Evolutionary conservation across 2,797 vertebrate species (phyloP).

Genomic region (Odontamblyopus rebecca): DNA sequence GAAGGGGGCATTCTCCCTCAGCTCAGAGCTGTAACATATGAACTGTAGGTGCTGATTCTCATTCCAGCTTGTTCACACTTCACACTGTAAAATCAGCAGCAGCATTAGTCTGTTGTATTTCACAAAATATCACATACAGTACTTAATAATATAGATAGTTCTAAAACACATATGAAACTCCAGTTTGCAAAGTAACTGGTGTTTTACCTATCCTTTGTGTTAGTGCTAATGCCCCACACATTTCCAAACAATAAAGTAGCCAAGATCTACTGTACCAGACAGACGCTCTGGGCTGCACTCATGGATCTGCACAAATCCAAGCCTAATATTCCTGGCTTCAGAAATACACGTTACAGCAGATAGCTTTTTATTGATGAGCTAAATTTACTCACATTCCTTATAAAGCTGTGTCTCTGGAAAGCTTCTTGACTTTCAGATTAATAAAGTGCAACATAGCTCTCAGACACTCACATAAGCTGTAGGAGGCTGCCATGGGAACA

Average conservation of each 20-base stretch:
- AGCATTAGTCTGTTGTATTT: background rate
- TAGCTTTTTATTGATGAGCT: slow-evolving; percentile 32
- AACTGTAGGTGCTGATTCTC: background rate
- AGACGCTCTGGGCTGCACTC: background rate
- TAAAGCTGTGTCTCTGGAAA: slow-evolving; percentile 50
- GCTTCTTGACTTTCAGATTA: slow-evolving; percentile 44
- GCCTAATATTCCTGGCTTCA: slow-evolving; percentile 36
- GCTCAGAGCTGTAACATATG: background rate
- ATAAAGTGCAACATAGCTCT: slow-evolving; percentile 57
- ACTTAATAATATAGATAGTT: background rate
- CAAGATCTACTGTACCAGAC: slow-evolving; percentile 13
- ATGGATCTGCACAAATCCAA: slow-evolving; percentile 33
- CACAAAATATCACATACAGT: background rate
- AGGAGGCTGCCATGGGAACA: slow-evolving; percentile 18
- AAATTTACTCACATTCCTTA: slow-evolving; percentile 42
- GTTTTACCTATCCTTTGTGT: background rate
- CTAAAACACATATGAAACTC: background rate
- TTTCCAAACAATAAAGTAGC: slow-evolving; percentile 18
- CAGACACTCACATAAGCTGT: slow-evolving; percentile 41
- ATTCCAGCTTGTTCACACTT: background rate
- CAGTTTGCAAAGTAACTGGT: background rate
- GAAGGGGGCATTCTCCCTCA: background rate
- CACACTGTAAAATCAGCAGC: background rate
- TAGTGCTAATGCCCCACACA: slow-evolving; percentile 5
- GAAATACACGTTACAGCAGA: slow-evolving; percentile 10